phyloP scores from a whole-genome alignment of 2,113 vertebrate genomes.

The Alethe diademata region DNA sequence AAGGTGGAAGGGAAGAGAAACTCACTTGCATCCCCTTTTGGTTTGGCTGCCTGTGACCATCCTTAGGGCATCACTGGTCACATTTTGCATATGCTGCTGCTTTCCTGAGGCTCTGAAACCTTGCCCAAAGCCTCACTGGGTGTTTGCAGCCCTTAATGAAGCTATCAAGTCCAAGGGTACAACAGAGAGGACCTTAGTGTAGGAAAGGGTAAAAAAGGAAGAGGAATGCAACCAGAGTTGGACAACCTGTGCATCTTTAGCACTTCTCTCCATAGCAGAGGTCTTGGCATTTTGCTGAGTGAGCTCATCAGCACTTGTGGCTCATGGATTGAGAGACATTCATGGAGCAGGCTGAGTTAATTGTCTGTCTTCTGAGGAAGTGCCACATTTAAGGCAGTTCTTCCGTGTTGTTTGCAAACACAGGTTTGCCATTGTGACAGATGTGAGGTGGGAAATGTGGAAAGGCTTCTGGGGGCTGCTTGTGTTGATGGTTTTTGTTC shows the following conservation, averaged over 20 bases:
- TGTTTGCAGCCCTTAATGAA: background rate
- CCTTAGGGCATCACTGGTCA: background rate
- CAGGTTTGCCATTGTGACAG: background rate
- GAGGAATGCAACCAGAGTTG: background rate
- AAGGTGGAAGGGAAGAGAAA: background rate
- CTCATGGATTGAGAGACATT: background rate
- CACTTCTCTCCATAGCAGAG: background rate
- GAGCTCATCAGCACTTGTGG: fast-evolving
- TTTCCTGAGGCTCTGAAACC: background rate
- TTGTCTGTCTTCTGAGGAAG: background rate
- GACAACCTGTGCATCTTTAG: background rate
- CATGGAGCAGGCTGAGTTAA: background rate
- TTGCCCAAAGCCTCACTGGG: background rate
- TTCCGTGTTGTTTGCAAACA: constrained; percentile 18
- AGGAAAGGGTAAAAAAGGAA: background rate
- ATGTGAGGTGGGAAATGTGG: constrained; percentile 3
- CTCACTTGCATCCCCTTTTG: background rate
- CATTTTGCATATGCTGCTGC: background rate
- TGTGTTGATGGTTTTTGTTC: background rate
- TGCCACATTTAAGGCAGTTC: background rate
- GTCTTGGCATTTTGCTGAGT: background rate
- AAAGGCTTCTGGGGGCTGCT: constrained; percentile 1
- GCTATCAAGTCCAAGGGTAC: background rate
- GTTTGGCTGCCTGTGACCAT: background rate
- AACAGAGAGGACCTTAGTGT: background rate